Conservation (phyloP, 2,888 invertebrate species). For the Ennomos fuscantarius region DNA sequence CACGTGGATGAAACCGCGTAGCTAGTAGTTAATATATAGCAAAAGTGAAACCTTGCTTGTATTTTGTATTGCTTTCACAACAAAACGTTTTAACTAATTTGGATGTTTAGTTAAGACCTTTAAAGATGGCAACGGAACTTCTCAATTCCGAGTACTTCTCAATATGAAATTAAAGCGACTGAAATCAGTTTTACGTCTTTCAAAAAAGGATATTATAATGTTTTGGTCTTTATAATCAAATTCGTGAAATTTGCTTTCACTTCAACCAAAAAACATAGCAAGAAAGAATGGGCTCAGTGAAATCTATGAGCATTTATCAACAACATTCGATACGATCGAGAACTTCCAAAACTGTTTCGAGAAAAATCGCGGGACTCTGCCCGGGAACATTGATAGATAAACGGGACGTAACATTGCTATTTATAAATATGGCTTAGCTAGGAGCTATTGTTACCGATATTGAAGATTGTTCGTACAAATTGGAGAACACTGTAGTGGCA, state of each 20-base stretch:
- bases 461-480: background rate
- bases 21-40: too few relatives aligned
- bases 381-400: slow-evolving; percentile 17
- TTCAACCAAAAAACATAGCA: background rate
- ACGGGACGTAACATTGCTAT: slow-evolving; percentile 1
- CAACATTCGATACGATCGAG: slow-evolving; percentile 10
- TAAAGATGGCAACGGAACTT: too few relatives aligned
- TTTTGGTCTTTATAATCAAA: background rate
- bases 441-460: background rate
- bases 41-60: too few relatives aligned
- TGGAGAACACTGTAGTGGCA: too few relatives aligned
- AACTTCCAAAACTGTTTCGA: slow-evolving; percentile 9
- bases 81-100: too few relatives aligned
- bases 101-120: too few relatives aligned
- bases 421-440: slow-evolving; percentile 1
- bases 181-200: too few relatives aligned
- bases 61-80: too few relatives aligned
- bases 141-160: too few relatives aligned
- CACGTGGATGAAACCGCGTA: too few relatives aligned
- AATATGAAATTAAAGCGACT: too few relatives aligned
- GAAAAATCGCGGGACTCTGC: slow-evolving; percentile 6
- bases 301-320: slow-evolving; percentile 20
- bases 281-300: slow-evolving; percentile 5
- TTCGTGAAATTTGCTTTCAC: background rate
- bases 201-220: too few relatives aligned